phyloP scores from a whole-genome alignment of 2,797 vertebrate genomes.

The Myotis pilosus region DNA sequence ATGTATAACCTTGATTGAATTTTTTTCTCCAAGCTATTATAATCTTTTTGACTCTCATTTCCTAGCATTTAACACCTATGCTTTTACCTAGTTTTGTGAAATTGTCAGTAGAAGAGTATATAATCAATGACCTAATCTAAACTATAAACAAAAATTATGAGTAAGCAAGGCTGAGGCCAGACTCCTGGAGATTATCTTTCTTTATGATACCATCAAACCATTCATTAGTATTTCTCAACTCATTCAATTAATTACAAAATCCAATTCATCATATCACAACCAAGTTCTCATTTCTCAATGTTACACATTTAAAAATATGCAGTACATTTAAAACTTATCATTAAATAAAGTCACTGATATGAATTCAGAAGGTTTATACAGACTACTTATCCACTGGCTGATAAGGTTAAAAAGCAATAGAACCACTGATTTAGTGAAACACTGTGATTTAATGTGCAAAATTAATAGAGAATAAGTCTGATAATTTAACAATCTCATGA shows the following conservation, averaged over 20 bases:
- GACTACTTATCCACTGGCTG: not conserved
- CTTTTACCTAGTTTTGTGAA: constrained; percentile 16
- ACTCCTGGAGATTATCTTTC: not conserved
- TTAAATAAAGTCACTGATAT: constrained; percentile 39
- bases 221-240: not conserved
- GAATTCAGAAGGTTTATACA: constrained; percentile 18
- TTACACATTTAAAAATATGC: not conserved
- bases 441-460: not conserved
- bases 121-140: not conserved
- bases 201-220: constrained; percentile 5
- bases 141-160: constrained; percentile 33
- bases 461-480: constrained; percentile 7
- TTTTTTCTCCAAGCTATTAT: not conserved
- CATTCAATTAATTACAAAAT: constrained; percentile 9
- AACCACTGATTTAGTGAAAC: not conserved
- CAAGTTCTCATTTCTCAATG: constrained; percentile 39
- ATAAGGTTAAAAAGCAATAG: not conserved
- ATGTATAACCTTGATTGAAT: not conserved
- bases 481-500: not conserved
- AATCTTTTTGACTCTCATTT: not conserved
- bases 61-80: not conserved
- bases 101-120: not conserved
- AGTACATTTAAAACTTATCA: constrained; percentile 39
- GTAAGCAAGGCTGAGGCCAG: not conserved
- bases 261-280: not conserved